phyloP scores from a whole-genome alignment of 2,888 invertebrate species.

The Meloe dianella region DNA sequence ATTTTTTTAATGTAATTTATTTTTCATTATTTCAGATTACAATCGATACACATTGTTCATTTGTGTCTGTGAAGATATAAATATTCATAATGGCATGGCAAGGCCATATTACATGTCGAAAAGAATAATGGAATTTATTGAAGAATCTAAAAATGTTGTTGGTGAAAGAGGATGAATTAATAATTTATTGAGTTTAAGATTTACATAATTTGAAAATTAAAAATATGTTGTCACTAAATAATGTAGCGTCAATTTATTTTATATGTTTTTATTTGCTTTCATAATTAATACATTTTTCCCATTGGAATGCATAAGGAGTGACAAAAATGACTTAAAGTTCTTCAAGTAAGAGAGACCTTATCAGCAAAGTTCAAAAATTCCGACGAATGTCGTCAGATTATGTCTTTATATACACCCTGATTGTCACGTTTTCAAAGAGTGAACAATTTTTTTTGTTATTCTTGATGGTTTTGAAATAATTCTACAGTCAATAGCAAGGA shows the following conservation, averaged over 20 bases:
- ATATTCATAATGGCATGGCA: slow-evolving; percentile 45
- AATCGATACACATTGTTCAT: slow-evolving; percentile 46
- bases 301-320: too few relatives aligned
- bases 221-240: neutral
- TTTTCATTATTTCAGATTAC: slow-evolving; percentile 37
- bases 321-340: too few relatives aligned
- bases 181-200: too few relatives aligned
- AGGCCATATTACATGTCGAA: slow-evolving; percentile 47
- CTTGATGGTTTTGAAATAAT: too few relatives aligned
- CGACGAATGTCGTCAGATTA: too few relatives aligned
- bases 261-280: neutral
- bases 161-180: slow-evolving; percentile 1
- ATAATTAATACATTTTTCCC: neutral
- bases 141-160: slow-evolving; percentile 37
- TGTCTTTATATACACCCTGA: too few relatives aligned
- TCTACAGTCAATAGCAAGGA: too few relatives aligned
- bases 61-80: slow-evolving; percentile 48
- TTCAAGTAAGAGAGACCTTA: too few relatives aligned
- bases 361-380: too few relatives aligned
- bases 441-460: too few relatives aligned
- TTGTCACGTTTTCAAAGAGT: too few relatives aligned
- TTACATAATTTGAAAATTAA: neutral
- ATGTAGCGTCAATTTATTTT: neutral
- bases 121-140: slow-evolving; percentile 45
- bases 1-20: neutral